Percentiles rank a stretch among this genome's conserved stretches.
phyloP scores from a whole-genome alignment of 2,797 vertebrate species.

The Clarias laeviceps region DNA sequence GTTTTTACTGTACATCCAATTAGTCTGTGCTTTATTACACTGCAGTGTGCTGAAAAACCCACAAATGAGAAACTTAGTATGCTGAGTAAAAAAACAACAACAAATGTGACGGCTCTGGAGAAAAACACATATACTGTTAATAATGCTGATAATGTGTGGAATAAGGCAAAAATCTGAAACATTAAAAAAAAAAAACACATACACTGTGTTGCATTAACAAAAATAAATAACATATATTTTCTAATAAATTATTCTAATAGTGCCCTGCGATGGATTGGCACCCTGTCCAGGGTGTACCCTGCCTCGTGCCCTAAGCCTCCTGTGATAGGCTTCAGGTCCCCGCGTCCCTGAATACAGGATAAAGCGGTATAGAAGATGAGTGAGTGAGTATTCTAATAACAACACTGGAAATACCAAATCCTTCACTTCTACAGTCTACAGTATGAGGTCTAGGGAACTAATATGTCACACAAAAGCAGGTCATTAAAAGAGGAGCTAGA shows the following conservation, averaged over 20 bases:
- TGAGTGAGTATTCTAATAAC: not conserved
- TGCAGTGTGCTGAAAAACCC: not conserved
- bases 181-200: not conserved
- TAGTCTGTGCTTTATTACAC: not conserved
- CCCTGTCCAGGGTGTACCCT: too few species aligned
- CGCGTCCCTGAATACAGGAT: too few species aligned
- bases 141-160: not conserved
- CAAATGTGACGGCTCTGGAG: not conserved
- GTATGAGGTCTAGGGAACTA: not conserved
- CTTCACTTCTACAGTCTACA: not conserved
- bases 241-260: not conserved
- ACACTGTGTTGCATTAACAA: not conserved
- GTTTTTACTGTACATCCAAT: slow-evolving; percentile 1
- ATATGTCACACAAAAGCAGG: not conserved
- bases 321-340: too few species aligned
- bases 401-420: not conserved
- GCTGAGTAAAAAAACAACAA: not conserved
- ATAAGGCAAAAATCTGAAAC: not conserved
- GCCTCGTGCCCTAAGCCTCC: too few species aligned
- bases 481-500: not conserved
- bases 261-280: too few species aligned
- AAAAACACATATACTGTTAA: not conserved
- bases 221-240: not conserved
- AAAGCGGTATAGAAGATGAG: too few species aligned
- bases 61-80: not conserved